Evolutionary conservation across 2,797 vertebrate species (phyloP), one percentile per base, ranked within the genome.

Genomic region (Miichthys miiuy): DNA sequence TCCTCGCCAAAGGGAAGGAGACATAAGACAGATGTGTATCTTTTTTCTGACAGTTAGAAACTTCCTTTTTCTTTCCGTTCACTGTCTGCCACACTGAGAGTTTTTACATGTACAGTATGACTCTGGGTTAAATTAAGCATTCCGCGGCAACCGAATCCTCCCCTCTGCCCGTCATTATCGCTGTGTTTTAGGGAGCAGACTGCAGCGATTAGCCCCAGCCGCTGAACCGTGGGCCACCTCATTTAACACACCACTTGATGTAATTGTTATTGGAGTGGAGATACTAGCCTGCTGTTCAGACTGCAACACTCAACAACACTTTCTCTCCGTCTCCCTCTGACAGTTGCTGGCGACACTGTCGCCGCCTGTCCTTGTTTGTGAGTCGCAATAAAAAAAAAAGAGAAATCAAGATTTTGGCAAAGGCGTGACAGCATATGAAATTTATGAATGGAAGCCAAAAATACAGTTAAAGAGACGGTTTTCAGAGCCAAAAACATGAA

Each of bases 201-300:
- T 89, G 89, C 88, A 88, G 87, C 71, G 83, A 94, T 94, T 94
- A 95, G 89, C 83, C 86, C 78, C 68, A 56, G 81, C 85, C 86
- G 72, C 83, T 91, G 82, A 92, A 92, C 87, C 77, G 25, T 88
- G 91, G 82, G 81, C 86, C 81, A 77, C 90, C 88, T 91, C 83
- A 91, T 95, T 94, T 91, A 94, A 87, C 91, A 91, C 84, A 86
- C 69, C 87, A 88, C 87, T 93, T 91, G 73, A 86, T 90, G 80
- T 85, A 92, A 89, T 91, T 91, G 91, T 92, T 91, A 92, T 87
- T 89, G 81, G 87, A 89, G 89, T 81, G 88, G 80, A 88, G 88
- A 91, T 86, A 79, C 80, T 52, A 65, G 71, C 81, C 87, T 72
- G 84, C 85, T 88, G 90, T 64, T 84, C 77, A 80, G 51, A 55